Percentiles rank a stretch among this genome's conserved stretches.
These are phyloP conservation scores for Aphodius sticticus DNA, from an alignment of 2,888 invertebrate species.

Conservation along the genomic window DNA sequence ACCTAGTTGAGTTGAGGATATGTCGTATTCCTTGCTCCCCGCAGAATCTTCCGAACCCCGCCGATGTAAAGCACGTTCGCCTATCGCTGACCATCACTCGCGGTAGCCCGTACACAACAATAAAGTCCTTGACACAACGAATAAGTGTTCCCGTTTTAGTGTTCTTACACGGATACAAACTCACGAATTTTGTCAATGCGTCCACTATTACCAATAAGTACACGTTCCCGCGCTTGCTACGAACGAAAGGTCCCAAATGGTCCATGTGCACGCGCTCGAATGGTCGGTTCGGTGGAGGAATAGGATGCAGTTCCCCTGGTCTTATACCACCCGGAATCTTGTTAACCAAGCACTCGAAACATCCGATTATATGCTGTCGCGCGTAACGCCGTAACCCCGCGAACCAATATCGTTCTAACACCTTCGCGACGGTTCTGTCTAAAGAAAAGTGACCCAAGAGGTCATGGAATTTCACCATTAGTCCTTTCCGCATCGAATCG, in stretches of 20 bases:
- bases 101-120: slow-evolving; percentile 1
- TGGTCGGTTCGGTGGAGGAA: slow-evolving; percentile 27
- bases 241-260: slow-evolving; percentile 31
- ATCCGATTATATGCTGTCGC: slow-evolving; percentile 38
- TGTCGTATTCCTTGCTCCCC: background rate
- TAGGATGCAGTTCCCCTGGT: background rate
- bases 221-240: slow-evolving; percentile 19
- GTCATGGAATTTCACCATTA: slow-evolving; percentile 22
- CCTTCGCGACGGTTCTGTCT: slow-evolving; percentile 19
- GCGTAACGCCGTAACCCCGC: slow-evolving; percentile 20
- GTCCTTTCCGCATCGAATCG: slow-evolving; percentile 16
- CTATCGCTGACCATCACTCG: slow-evolving; percentile 6
- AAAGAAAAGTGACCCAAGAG: slow-evolving; percentile 18
- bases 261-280: slow-evolving; percentile 28
- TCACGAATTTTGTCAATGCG: slow-evolving; percentile 23
- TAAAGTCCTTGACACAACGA: slow-evolving; percentile 5
- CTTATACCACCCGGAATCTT: background rate
- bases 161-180: slow-evolving; percentile 24
- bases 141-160: slow-evolving; percentile 13
- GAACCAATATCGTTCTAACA: slow-evolving; percentile 24
- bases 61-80: slow-evolving; percentile 15
- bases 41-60: background rate
- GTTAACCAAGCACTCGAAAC: slow-evolving; percentile 36
- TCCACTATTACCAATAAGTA: slow-evolving; percentile 29
- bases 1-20: background rate